A percentile compares a stretch with the other conserved stretches of the same genome.
Evolutionary conservation across 2,888 invertebrate genomes (phyloP).

Genomic region (Entomobrya multifasciata): DNA sequence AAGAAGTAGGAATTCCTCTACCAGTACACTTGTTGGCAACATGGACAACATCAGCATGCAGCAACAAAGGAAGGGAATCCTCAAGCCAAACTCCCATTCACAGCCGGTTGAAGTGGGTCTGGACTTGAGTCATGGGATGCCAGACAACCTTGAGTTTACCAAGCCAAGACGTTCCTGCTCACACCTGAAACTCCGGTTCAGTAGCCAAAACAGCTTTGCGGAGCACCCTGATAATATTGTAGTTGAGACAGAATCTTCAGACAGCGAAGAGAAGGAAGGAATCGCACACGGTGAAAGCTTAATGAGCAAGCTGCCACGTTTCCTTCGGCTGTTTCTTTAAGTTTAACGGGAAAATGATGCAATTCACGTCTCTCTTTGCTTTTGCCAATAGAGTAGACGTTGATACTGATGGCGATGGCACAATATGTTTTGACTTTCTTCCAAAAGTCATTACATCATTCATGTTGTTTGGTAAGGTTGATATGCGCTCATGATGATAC

Average conservation of each 20-base stretch:
- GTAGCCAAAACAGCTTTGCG: constrained; percentile 39
- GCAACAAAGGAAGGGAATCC: constrained; percentile 42
- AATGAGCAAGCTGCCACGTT: constrained; percentile 59
- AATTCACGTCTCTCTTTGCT: constrained; percentile 36
- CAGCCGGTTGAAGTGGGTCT: constrained; percentile 65
- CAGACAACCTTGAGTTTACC: constrained; percentile 60
- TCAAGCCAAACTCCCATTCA: constrained; percentile 51
- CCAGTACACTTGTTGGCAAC: background rate
- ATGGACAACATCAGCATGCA: background rate
- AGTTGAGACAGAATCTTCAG: background rate
- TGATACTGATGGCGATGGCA: background rate
- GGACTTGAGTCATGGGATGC: constrained; percentile 51
- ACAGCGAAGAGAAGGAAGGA: no score
- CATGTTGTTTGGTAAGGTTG: background rate
- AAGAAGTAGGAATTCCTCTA: background rate
- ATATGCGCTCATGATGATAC: background rate
- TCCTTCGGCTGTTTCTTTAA: constrained; percentile 47
- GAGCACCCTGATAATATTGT: constrained; percentile 59
- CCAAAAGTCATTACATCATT: background rate
- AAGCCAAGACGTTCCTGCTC: constrained; percentile 58
- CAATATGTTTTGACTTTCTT: background rate
- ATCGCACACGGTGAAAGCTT: background rate
- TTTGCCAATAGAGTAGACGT: constrained; percentile 31
- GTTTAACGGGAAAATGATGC: background rate
- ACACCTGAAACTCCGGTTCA: constrained; percentile 52